These are phyloP conservation scores for Meleagris gallopavo DNA, from an alignment of 2,113 vertebrate genomes.

Conservation along the genomic window DNA sequence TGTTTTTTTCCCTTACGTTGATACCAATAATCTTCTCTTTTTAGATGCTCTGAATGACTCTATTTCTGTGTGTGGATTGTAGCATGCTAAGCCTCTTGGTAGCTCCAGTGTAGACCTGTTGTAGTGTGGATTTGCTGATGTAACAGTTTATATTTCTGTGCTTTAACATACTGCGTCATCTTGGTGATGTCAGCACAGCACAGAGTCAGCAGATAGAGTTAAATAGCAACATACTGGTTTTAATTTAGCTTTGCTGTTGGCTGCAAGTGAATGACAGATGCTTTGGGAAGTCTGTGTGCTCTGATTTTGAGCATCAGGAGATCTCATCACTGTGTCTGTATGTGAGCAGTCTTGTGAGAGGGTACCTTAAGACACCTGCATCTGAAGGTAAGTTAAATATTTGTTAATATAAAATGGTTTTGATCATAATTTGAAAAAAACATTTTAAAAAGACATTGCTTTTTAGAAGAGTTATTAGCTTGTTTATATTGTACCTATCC, in stretches of 20 bases:
- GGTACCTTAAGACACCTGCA: slow-evolving; percentile 80
- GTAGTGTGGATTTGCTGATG: not conserved
- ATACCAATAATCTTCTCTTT: not conserved
- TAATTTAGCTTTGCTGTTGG: slow-evolving; percentile 87
- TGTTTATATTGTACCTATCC: not conserved
- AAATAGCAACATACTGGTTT: slow-evolving; percentile 2
- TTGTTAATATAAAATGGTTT: not conserved
- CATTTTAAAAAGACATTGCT: not conserved
- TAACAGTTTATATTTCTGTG: not conserved
- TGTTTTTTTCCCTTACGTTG: not conserved
- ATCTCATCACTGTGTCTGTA: slow-evolving; percentile 54
- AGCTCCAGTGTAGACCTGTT: not conserved
- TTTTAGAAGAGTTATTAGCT: not conserved
- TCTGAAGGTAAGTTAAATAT: slow-evolving; percentile 72
- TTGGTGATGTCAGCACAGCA: not conserved
- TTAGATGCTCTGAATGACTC: not conserved
- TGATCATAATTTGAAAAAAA: not conserved
- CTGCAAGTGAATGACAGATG: slow-evolving; percentile 79
- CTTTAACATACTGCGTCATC: not conserved
- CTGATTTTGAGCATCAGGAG: not conserved
- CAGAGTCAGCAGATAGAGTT: not conserved
- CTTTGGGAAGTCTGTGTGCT: slow-evolving; percentile 73
- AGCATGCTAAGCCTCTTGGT: not conserved
- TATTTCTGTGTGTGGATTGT: not conserved
- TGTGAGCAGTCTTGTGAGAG: slow-evolving; percentile 72